Conservation (phyloP, 2,797 vertebrate genomes). For the Chelmon rostratus region DNA sequence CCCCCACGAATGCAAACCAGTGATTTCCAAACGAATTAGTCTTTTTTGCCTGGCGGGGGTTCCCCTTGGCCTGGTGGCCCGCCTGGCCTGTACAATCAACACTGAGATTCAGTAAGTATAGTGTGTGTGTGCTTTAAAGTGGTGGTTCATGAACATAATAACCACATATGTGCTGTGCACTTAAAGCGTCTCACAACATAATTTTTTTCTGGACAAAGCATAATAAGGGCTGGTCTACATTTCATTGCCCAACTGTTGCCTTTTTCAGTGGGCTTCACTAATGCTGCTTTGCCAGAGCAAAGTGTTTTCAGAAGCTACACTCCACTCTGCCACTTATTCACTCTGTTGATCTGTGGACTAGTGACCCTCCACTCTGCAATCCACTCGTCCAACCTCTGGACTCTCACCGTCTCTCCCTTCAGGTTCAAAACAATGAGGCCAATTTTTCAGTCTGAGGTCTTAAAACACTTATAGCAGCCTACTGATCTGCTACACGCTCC, state of each 20-base stretch:
- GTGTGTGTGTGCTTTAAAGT: no score
- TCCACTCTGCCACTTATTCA: constrained; percentile 14
- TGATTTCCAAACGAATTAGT: no score
- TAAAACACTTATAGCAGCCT: not conserved
- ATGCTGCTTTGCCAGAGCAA: not conserved
- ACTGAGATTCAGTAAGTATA: no score
- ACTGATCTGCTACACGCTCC: not conserved
- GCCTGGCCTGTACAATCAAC: no score
- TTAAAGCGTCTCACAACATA: no score
- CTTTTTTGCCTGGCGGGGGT: no score
- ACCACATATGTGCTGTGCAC: no score
- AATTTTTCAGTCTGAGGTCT: not conserved
- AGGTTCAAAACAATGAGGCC: constrained; percentile 16
- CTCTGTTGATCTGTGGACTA: constrained; percentile 6
- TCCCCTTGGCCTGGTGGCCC: no score
- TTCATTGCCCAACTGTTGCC: not conserved
- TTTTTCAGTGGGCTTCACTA: not conserved
- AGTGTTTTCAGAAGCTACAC: not conserved
- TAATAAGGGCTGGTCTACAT: not conserved
- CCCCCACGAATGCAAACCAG: no score
- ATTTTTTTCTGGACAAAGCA: no score
- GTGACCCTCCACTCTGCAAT: not conserved
- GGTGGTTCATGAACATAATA: no score
- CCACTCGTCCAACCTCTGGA: constrained; percentile 18
- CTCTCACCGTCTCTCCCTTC: not conserved